A percentile compares a stretch with the other conserved stretches of the same genome.
Evolutionary conservation across 2,888 invertebrate genomes (phyloP).

Genomic region (Molorchus minor): DNA sequence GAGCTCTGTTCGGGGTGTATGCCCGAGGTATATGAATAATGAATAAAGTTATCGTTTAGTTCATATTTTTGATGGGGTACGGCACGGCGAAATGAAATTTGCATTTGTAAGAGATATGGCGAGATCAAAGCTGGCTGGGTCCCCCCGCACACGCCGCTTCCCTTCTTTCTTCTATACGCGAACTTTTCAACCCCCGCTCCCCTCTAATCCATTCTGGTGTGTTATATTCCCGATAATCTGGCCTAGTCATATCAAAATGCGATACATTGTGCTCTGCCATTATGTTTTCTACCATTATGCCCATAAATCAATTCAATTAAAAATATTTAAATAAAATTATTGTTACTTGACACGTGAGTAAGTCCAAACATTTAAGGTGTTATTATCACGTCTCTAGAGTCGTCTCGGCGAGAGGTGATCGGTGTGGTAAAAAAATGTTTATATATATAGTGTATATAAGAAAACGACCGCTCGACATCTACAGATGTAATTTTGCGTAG

Average conservation of each 20-base stretch:
- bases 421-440: too few species aligned
- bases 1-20: constrained; percentile 34
- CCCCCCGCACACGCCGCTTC: constrained; percentile 46
- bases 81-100: constrained; percentile 65
- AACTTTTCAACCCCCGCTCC: constrained; percentile 46
- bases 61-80: constrained; percentile 69
- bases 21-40: constrained; percentile 69
- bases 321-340: too few species aligned
- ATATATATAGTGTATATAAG: too few species aligned
- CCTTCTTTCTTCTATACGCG: constrained; percentile 41
- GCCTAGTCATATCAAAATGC: constrained; percentile 12
- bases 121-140: constrained; percentile 62
- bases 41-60: constrained; percentile 72
- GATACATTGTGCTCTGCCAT: too few species aligned
- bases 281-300: too few species aligned
- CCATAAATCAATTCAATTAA: too few species aligned
- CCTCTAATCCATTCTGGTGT: constrained; percentile 39
- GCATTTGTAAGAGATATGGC: constrained; percentile 66
- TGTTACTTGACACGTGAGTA: too few species aligned
- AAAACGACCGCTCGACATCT: too few species aligned
- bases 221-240: constrained; percentile 30
- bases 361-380: too few species aligned
- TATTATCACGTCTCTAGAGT: too few species aligned
- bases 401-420: too few species aligned
- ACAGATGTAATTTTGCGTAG: too few species aligned